phyloP scores from a whole-genome alignment of 2,113 vertebrate species.

The Hippocampus comes region DNA sequence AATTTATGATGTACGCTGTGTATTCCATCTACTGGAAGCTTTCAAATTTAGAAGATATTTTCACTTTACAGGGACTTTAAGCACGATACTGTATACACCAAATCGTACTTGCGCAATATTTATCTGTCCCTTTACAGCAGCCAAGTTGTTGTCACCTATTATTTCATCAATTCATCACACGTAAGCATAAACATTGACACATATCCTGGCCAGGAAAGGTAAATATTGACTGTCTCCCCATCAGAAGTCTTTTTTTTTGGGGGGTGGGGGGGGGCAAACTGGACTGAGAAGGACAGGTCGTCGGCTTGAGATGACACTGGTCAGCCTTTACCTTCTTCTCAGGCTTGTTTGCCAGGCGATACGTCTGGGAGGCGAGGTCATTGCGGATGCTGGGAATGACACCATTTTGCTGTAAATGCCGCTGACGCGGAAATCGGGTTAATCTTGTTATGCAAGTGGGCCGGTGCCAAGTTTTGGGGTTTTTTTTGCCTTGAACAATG shows the following conservation, averaged over 20 bases:
- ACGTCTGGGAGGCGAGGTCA: constrained; percentile 42
- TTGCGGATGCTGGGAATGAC: constrained; percentile 38
- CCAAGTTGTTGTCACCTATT: constrained; percentile 26
- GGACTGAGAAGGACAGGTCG: constrained; percentile 31
- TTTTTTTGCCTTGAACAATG: constrained; percentile 32
- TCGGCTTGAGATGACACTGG: constrained; percentile 24
- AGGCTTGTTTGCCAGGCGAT: constrained; percentile 17
- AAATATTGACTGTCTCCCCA: constrained; percentile 62
- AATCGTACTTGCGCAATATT: not conserved
- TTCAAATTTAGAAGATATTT: too few species aligned
- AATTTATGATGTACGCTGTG: too few species aligned
- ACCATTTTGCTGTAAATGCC: constrained; percentile 32
- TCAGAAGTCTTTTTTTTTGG: constrained; percentile 29
- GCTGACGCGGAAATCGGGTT: constrained; percentile 52
- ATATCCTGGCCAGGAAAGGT: constrained; percentile 28
- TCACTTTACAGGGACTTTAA: too few species aligned
- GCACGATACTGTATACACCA: too few species aligned
- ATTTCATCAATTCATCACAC: constrained; percentile 48
- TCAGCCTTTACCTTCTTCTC: constrained; percentile 12
- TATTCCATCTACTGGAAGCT: too few species aligned
- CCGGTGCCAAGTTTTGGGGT: constrained; percentile 50
- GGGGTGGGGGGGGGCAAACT: not conserved
- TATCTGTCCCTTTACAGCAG: constrained; percentile 21
- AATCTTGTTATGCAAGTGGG: constrained; percentile 58
- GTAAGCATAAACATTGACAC: constrained; percentile 60